Conservation (phyloP, 2,113 vertebrate species). For the Miniopterus natalensis region DNA sequence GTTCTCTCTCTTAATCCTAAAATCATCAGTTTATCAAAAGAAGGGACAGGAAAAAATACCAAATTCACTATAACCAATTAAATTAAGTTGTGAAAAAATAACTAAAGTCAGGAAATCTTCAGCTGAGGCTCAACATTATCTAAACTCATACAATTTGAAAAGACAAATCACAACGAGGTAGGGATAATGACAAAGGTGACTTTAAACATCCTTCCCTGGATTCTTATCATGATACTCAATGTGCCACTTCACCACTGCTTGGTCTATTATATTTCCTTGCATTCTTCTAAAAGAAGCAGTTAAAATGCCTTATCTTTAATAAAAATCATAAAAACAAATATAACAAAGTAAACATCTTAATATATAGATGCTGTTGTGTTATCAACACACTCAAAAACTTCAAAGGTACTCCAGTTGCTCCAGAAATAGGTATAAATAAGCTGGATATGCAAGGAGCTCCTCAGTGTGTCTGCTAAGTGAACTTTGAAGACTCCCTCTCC, state of each 20-base stretch:
- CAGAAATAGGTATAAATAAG: not conserved
- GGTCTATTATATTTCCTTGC: not conserved
- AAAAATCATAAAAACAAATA: constrained; percentile 53
- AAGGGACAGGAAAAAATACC: not conserved
- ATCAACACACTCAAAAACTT: constrained; percentile 19
- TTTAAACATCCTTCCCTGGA: constrained; percentile 2
- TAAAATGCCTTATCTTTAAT: constrained; percentile 25
- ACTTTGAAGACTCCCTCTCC: not conserved
- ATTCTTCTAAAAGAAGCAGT: constrained; percentile 42
- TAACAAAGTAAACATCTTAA: constrained; percentile 8
- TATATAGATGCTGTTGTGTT: not conserved
- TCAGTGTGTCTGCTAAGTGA: not conserved
- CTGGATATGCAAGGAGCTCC: not conserved
- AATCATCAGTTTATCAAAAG: constrained; percentile 46
- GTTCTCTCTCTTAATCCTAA: not conserved
- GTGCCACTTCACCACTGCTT: constrained; percentile 9
- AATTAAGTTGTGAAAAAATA: not conserved
- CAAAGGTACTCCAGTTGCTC: not conserved
- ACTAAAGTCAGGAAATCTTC: constrained; percentile 13
- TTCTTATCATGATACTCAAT: not conserved
- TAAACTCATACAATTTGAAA: not conserved
- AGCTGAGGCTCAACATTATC: not conserved
- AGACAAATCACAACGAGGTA: constrained; percentile 28
- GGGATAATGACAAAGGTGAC: not conserved
- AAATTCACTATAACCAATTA: constrained; percentile 32